Conservation (phyloP, 2,888 invertebrate species). For the Lochmaea crataegi region DNA sequence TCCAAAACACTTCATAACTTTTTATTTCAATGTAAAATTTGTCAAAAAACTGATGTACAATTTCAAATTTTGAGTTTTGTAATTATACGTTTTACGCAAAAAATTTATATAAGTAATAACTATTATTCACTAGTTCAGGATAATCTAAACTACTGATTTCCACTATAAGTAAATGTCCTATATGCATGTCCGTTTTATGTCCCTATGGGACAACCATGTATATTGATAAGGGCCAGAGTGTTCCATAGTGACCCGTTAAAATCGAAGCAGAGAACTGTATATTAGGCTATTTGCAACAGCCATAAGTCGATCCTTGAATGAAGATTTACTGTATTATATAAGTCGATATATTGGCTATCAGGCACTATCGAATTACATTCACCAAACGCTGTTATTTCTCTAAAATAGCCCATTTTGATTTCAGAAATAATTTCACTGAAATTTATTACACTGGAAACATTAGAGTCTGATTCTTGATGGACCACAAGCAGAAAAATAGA, state of each 20-base stretch:
- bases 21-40: too few relatives aligned
- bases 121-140: too few relatives aligned
- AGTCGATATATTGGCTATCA: conserved; percentile 28
- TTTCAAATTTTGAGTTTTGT: too few relatives aligned
- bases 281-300: conserved; percentile 44
- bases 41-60: too few relatives aligned
- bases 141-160: not conserved
- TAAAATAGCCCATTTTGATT: not conserved
- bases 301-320: conserved; percentile 43
- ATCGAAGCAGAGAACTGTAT: conserved; percentile 42
- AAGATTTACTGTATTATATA: conserved; percentile 45
- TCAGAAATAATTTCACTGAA: not conserved
- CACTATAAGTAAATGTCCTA: conserved; percentile 13
- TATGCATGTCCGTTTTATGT: conserved; percentile 24
- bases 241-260: conserved; percentile 44
- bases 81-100: too few relatives aligned
- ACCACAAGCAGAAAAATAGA: too few relatives aligned
- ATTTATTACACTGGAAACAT: not conserved
- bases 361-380: conserved; percentile 3
- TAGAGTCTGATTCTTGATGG: too few relatives aligned
- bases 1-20: too few relatives aligned
- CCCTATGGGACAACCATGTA: conserved; percentile 35
- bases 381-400: not conserved
- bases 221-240: conserved; percentile 40
- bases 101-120: too few relatives aligned